A percentile compares a stretch with the other conserved stretches of the same genome.
Evolutionary conservation across 1,140 invertebrate genomes (phyloP).

Genomic region (Caerostris darwini): DNA sequence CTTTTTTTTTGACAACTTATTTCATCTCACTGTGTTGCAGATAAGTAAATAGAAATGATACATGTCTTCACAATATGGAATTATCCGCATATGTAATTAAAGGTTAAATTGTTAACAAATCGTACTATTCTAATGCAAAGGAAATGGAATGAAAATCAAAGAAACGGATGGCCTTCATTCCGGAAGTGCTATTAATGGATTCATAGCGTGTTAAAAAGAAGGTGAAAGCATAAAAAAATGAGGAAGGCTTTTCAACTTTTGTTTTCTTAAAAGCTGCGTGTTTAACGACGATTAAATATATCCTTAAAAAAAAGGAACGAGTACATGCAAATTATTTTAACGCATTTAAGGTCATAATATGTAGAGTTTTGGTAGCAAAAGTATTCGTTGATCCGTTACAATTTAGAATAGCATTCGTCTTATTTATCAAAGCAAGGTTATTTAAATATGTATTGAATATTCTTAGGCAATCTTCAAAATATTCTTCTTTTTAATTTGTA

Average conservation of each 20-base stretch:
- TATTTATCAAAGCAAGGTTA: no score
- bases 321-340: background rate
- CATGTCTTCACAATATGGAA: background rate
- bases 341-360: no score
- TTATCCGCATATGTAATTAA: background rate
- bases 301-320: background rate
- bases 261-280: slow-evolving; percentile 8
- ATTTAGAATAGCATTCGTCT: no score
- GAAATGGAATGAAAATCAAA: background rate
- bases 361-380: background rate
- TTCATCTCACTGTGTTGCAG: background rate
- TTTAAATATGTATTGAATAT: no score
- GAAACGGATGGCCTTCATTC: background rate
- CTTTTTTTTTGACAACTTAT: no score
- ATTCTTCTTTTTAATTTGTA: no score
- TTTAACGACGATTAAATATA: background rate
- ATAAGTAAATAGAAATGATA: background rate
- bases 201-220: slow-evolving; percentile 4
- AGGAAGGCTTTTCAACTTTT: background rate
- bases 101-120: background rate
- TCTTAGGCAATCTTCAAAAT: no score
- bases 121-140: background rate
- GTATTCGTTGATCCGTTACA: no score
- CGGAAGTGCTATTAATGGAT: background rate
- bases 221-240: background rate